A percentile compares a stretch with the other conserved stretches of the same genome.
Evolutionary conservation across 1,140 invertebrate species (phyloP).

Genomic region (Asobara japonica): DNA sequence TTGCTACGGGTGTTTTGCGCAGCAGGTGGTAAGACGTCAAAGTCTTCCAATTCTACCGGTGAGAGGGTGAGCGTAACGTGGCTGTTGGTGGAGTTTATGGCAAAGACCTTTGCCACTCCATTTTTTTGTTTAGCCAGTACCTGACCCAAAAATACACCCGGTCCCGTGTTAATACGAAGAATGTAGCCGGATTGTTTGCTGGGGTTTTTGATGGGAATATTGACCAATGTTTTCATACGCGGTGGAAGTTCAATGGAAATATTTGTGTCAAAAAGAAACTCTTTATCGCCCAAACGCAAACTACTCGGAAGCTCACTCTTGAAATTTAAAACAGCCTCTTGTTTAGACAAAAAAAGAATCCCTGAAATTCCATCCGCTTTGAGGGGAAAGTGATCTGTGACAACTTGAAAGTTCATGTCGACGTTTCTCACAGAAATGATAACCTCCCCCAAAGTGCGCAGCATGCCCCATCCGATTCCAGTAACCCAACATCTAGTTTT

Average conservation of each 20-base stretch:
- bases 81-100: conserved; percentile 5
- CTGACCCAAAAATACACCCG: conserved; percentile 31
- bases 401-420: background rate
- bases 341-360: background rate
- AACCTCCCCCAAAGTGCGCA: background rate
- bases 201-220: background rate
- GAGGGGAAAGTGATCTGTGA: background rate
- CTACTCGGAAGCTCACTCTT: background rate
- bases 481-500: background rate
- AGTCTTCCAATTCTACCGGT: conserved; percentile 22
- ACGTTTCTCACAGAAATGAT: background rate
- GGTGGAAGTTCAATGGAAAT: background rate
- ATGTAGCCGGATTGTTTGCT: background rate
- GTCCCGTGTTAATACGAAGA: conserved; percentile 38
- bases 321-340: background rate
- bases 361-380: background rate
- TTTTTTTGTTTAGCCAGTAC: background rate
- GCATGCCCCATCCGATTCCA: background rate
- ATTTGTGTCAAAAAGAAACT: background rate
- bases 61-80: conserved; percentile 1
- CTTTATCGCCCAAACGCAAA: background rate
- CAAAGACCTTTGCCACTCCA: conserved; percentile 10
- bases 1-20: background rate
- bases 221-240: background rate
- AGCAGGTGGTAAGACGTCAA: background rate